These are phyloP conservation scores for Cryptomyrus ogoouensis DNA, from an alignment of 2,113 vertebrate genomes.

Conservation along the genomic window DNA sequence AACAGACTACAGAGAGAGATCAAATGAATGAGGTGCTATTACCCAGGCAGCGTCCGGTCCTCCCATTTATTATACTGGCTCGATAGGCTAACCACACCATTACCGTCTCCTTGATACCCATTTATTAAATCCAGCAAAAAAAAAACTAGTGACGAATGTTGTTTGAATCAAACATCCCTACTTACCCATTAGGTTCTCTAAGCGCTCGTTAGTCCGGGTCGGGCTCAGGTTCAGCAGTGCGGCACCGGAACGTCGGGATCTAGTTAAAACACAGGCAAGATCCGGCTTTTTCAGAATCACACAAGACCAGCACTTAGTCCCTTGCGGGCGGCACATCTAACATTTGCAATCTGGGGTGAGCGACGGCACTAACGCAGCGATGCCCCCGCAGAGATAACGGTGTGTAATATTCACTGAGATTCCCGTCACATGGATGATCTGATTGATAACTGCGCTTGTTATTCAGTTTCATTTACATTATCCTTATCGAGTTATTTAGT, in stretches of 20 bases:
- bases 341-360: not conserved
- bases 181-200: conserved; percentile 12
- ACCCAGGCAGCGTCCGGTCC: not conserved
- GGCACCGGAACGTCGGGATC: not conserved
- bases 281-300: not conserved
- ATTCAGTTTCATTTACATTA: not conserved
- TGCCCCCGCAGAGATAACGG: not conserved
- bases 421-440: not conserved
- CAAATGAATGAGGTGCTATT: not conserved
- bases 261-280: not conserved
- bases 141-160: not conserved
- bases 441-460: not conserved
- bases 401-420: not conserved
- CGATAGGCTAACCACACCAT: not conserved
- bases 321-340: not conserved
- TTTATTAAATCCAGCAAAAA: not conserved
- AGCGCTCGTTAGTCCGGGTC: not conserved
- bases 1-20: not conserved
- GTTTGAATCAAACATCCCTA: not conserved
- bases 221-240: not conserved
- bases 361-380: not conserved
- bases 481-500: not conserved
- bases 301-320: not conserved
- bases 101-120: not conserved
- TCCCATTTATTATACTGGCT: not conserved